These are phyloP conservation scores for Synergus laeviventris DNA, from an alignment of 2,888 invertebrate genomes.

Conservation along the genomic window DNA sequence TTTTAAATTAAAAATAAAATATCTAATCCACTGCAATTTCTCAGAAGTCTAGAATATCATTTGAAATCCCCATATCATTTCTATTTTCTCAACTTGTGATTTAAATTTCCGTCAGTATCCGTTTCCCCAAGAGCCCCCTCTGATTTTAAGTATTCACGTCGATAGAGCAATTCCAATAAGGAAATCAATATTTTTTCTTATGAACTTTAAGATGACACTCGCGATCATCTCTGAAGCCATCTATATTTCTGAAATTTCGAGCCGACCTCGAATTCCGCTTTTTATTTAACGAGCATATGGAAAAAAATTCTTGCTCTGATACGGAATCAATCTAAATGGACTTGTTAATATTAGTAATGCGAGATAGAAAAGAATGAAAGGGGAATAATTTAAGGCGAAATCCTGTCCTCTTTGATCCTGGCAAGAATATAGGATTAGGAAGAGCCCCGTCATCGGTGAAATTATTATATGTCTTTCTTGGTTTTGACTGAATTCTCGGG, in stretches of 20 bases:
- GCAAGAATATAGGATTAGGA: conserved; percentile 25
- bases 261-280: not conserved
- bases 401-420: conserved; percentile 12
- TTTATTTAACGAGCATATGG: not conserved
- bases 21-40: no score
- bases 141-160: not conserved
- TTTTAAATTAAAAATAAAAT: no score
- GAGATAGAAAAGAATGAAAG: not conserved
- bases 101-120: not conserved
- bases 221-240: not conserved
- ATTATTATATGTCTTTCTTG: conserved; percentile 29
- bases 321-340: not conserved
- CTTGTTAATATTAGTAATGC: not conserved
- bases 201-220: not conserved
- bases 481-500: conserved; percentile 4
- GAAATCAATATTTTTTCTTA: not conserved
- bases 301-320: conserved; percentile 2
- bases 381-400: not conserved
- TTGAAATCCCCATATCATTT: not conserved
- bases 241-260: not conserved
- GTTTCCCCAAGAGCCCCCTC: not conserved
- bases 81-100: not conserved
- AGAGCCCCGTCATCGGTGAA: not conserved
- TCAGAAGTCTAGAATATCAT: no score
- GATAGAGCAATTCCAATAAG: not conserved